Percentiles rank a stretch among this genome's conserved stretches.
These are phyloP conservation scores for Phenacoccus solenopsis DNA, from an alignment of 1,140 invertebrate genomes.

Conservation along the genomic window DNA sequence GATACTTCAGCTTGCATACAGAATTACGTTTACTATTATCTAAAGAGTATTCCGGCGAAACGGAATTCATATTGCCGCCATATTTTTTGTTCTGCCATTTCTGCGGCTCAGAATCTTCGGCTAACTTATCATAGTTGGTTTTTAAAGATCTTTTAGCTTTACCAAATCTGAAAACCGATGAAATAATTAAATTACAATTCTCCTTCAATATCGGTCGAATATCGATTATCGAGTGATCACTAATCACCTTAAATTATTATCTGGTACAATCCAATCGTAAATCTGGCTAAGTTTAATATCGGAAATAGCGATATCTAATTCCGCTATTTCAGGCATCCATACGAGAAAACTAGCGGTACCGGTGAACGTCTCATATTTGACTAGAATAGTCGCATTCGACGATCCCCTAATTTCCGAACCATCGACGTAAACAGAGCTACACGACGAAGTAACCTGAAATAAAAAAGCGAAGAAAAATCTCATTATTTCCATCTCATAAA, in stretches of 20 bases:
- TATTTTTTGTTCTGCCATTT: constrained; percentile 5
- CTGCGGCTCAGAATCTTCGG: background rate
- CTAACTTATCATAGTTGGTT: background rate
- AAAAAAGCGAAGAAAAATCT: background rate
- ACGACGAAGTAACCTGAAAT: constrained; percentile 80
- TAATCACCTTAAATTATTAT: background rate
- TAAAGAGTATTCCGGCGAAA: background rate
- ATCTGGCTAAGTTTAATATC: constrained; percentile 84
- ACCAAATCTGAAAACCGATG: background rate
- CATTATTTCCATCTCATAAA: background rate
- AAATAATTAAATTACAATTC: too few species aligned
- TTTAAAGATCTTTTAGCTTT: constrained; percentile 2
- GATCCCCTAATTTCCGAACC: constrained; percentile 90
- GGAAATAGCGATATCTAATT: constrained; percentile 69
- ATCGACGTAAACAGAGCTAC: constrained; percentile 91
- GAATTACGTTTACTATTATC: background rate
- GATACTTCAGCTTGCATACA: background rate
- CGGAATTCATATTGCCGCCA: background rate
- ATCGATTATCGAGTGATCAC: background rate
- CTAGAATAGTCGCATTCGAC: constrained; percentile 83
- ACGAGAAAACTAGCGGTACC: constrained; percentile 79
- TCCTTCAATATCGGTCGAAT: too few species aligned
- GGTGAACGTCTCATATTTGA: constrained; percentile 85
- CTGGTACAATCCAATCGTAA: constrained; percentile 68
- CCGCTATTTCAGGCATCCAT: constrained; percentile 90